These are phyloP conservation scores for Carlito syrichta DNA, from an alignment of 2,113 vertebrate species.

Conservation along the genomic window DNA sequence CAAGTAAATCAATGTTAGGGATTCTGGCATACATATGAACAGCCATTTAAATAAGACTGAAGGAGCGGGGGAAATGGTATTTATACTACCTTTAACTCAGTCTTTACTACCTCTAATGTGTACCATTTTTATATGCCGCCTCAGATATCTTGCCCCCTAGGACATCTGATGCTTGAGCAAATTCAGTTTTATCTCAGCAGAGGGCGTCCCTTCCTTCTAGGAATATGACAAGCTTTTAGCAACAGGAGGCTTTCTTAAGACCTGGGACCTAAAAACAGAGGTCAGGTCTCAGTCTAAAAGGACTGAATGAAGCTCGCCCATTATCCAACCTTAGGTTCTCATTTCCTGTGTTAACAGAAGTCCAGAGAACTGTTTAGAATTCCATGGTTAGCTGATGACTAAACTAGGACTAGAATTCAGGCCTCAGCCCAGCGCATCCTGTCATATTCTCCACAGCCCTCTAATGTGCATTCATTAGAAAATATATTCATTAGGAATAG, in stretches of 20 bases:
- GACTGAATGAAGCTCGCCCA: background rate
- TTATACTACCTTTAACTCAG: background rate
- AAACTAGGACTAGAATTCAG: background rate
- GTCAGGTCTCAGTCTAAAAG: background rate
- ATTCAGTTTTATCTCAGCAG: slow-evolving; percentile 65
- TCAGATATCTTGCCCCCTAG: background rate
- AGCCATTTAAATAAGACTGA: background rate
- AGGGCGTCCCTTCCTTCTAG: slow-evolving; percentile 62
- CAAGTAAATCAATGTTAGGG: background rate
- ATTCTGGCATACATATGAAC: background rate
- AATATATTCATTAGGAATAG: background rate
- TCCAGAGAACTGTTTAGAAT: slow-evolving; percentile 1
- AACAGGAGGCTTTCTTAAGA: background rate
- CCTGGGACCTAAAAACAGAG: background rate
- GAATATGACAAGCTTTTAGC: background rate
- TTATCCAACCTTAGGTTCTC: background rate
- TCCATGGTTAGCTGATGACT: background rate
- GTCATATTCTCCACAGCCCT: background rate
- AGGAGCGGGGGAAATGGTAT: too few species aligned
- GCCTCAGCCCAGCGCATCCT: background rate
- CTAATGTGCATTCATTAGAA: background rate
- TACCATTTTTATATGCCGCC: background rate
- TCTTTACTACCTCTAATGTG: background rate
- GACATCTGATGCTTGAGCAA: background rate
- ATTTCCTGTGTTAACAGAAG: background rate